Base-by-base conservation (phyloP, 2,888 invertebrate species). In the Leucania comma region DNA sequence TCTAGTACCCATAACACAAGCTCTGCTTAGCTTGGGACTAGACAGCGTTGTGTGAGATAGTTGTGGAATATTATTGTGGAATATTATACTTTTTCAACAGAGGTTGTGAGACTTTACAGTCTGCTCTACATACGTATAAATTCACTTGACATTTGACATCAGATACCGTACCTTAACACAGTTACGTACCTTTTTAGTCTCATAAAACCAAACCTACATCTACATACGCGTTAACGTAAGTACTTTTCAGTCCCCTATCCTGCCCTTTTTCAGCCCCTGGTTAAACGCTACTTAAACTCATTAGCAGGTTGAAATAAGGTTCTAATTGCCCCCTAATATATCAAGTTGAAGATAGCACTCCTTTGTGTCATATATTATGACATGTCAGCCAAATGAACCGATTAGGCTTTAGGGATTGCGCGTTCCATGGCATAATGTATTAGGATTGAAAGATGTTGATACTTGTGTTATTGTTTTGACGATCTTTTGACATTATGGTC, bases 351-450 rank as follows among this genome's bases (percentile, higher is more conserved):
- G 80, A 82, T 79, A 85, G 84, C 86, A 90, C 85, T 91, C 88
- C 89, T 92, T 91, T 89, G 88, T 88, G 87, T 86, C 88, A 87
- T 93, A 91, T 92, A 93, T 93, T 93, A 93, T 91, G 89, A 90
- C 90, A 75, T 90, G 92, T 93, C 93, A 90, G 87, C 86, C 87
- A 93, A 94, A 94, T 93, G 92, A 93, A 93, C 91, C 91, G 93
- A 94, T 94, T 93, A 93, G 88, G 88, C 93, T 86, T 90, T 71
- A 64, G 92, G 92, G 93, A 92, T 89, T 90, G 86, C 86, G 80
- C 86, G 86, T 89, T 83, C 83, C 82, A 82, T 75, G 78, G 80
- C 86, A 80, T 77, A 75, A 62, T 80, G 58, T 82, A 65, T 32
- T 14, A 1, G 67, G 69, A 75, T 42, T 24, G 1, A 69, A 20